Evolutionary conservation across 2,888 invertebrate species (phyloP).

Genomic region (Lithosia quadra): DNA sequence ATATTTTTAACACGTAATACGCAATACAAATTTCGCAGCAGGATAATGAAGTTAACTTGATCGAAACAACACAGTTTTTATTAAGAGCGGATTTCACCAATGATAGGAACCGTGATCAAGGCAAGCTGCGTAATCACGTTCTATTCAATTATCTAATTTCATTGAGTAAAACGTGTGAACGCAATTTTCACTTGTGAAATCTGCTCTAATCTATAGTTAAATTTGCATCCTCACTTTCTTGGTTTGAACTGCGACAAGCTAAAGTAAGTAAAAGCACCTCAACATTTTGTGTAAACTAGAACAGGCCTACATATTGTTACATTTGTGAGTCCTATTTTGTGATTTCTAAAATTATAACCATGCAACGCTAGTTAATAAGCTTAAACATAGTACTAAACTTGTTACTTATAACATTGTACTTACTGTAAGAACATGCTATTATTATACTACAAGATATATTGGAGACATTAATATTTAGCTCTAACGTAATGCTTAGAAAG

Average conservation of each 20-base stretch:
- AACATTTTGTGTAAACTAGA: conserved; percentile 7
- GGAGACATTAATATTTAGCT: conserved; percentile 48
- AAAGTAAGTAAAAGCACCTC: conserved; percentile 36
- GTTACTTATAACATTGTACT: conserved; percentile 36
- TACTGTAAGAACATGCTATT: conserved; percentile 48
- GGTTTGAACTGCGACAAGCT: conserved; percentile 25
- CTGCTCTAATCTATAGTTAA: neutral
- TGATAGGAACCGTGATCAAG: too few species aligned
- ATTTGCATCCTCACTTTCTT: neutral
- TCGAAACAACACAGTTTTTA: neutral
- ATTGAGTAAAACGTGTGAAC: neutral
- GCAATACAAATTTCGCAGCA: conserved; percentile 26
- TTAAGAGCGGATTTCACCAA: neutral
- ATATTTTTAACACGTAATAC: conserved; percentile 22
- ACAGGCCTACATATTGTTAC: conserved; percentile 16
- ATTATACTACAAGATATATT: conserved; percentile 40
- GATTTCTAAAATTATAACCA: conserved; percentile 32
- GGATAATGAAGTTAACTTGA: conserved; percentile 10
- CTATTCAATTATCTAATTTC: neutral
- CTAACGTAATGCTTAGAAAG: conserved; percentile 47
- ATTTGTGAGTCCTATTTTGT: conserved; percentile 33
- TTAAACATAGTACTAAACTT: conserved; percentile 39
- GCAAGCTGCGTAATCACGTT: neutral
- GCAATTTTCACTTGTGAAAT: neutral
- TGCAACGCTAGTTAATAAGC: conserved; percentile 39